Evolutionary conservation across 2,797 vertebrate genomes (phyloP).

Genomic region (Chelon labrosus): DNA sequence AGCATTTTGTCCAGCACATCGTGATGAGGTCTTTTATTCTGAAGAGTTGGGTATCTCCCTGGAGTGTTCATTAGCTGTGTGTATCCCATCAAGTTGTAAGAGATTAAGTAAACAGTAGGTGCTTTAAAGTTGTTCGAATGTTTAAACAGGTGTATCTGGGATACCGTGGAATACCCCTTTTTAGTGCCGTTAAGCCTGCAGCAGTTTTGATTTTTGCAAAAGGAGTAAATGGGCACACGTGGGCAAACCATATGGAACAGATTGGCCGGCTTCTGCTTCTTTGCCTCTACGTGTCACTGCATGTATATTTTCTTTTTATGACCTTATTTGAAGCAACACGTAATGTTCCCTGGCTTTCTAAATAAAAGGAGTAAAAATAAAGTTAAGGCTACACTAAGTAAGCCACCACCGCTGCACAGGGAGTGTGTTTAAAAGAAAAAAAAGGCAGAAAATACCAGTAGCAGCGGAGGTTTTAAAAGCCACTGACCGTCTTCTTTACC

Average conservation of each 20-base stretch:
- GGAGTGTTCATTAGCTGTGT: constrained; percentile 59
- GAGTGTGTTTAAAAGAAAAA: constrained; percentile 76
- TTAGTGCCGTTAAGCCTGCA: constrained; percentile 39
- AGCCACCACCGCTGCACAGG: constrained; percentile 69
- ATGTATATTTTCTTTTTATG: constrained; percentile 86
- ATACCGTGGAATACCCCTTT: constrained; percentile 46
- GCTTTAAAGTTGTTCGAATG: constrained; percentile 63
- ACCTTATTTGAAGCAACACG: constrained; percentile 83
- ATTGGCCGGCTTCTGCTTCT: constrained; percentile 74
- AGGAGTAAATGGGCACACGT: constrained; percentile 54
- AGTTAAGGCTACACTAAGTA: constrained; percentile 71
- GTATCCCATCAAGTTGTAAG: constrained; percentile 51
- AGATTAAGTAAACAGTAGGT: constrained; percentile 57
- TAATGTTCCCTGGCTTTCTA: constrained; percentile 84
- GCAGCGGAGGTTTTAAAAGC: constrained; percentile 79
- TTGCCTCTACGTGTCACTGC: constrained; percentile 69
- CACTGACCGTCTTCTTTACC: constrained; percentile 83
- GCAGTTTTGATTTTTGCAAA: constrained; percentile 51
- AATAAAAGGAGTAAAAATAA: constrained; percentile 88
- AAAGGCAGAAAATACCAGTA: constrained; percentile 81
- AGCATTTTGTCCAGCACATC: constrained; percentile 59
- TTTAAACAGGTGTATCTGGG: constrained; percentile 62
- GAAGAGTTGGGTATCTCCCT: constrained; percentile 25
- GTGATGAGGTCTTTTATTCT: constrained; percentile 37
- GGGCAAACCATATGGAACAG: constrained; percentile 80